A percentile compares a stretch with the other conserved stretches of the same genome.
Evolutionary conservation across 2,888 invertebrate species (phyloP).

Genomic region (Agrochola litura): DNA sequence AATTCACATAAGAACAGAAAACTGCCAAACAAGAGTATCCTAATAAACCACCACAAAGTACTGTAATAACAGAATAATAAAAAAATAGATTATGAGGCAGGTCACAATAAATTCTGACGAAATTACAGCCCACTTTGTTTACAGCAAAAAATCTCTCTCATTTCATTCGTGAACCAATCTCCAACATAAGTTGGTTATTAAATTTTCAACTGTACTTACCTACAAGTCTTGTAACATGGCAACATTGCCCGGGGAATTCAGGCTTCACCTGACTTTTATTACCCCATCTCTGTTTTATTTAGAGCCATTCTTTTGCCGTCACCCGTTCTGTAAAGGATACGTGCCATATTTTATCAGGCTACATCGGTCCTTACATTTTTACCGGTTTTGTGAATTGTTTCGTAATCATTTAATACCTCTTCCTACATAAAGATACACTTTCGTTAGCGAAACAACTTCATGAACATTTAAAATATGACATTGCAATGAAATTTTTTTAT

Average conservation of each 20-base stretch:
- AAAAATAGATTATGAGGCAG: background rate
- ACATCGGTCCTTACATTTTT: slow-evolving; percentile 16
- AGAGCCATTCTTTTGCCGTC: slow-evolving; percentile 63
- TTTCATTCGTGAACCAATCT: slow-evolving; percentile 29
- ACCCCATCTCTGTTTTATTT: slow-evolving; percentile 63
- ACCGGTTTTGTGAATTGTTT: slow-evolving; percentile 32
- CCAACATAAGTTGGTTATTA: slow-evolving; percentile 43
- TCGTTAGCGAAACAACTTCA: too few relatives aligned
- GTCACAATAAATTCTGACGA: slow-evolving; percentile 20
- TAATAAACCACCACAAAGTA: background rate
- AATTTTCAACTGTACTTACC: slow-evolving; percentile 39
- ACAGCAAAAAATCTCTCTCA: slow-evolving; percentile 33
- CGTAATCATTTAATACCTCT: background rate
- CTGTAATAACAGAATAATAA: background rate
- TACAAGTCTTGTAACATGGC: slow-evolving; percentile 51
- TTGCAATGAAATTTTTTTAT: too few relatives aligned
- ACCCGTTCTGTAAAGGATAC: slow-evolving; percentile 54
- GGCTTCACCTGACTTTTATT: slow-evolving; percentile 68
- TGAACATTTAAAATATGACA: too few relatives aligned
- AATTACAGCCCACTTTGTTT: slow-evolving; percentile 30
- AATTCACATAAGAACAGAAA: background rate
- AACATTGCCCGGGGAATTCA: slow-evolving; percentile 52
- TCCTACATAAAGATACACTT: too few relatives aligned
- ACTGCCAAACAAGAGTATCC: background rate
- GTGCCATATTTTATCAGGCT: slow-evolving; percentile 39